Base-by-base conservation (phyloP, 2,888 invertebrate species). In the Crematogaster levior region DNA sequence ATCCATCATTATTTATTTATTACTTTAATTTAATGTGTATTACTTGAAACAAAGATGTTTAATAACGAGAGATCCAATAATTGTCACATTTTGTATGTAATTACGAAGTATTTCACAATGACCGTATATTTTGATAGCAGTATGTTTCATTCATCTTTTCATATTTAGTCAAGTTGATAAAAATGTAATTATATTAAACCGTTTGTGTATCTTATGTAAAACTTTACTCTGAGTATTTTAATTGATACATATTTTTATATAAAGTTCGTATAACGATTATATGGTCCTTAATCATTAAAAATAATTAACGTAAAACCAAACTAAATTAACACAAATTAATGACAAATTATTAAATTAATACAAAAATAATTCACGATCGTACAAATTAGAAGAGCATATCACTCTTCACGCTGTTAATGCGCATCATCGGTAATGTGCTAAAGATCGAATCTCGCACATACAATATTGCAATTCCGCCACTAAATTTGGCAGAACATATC, bases 401-500 rank as follows among this genome's bases (percentile, higher is more conserved):
- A 3, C 27, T 43, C n/a, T 46, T 9, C 18, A 4, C 7, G 12
- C 3, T 34, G n/a, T n/a, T n/a, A n/a, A n/a, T n/a, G n/a, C n/a
- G n/a, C n/a, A n/a, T n/a, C n/a, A n/a, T n/a, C n/a, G n/a, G 24
- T 21, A 37, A 9, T 18, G 9, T 18, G 56, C 1, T 24, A n/a
- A 34, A 43, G 18, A 74, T 66, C 7, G 21, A n/a, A 77, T 30
- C 30, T 10, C 53, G 21, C 27, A 5, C n/a, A n/a, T n/a, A n/a
- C 30, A 53, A 9, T 56, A 30, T 30, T n/a, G 21, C 30, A 12
- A 21, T 12, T n/a, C n/a, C n/a, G 30, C 27, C 40, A 53, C 53
- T 77, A 43, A 77, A 68, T 77, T 77, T 40, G 40, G 12, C n/a
- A 10, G 43, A 56, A 43, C 53, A 70, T 43, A 53, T 56, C 53